phyloP scores from a whole-genome alignment of 2,888 invertebrate species.

The Drosophila setosimentum region DNA sequence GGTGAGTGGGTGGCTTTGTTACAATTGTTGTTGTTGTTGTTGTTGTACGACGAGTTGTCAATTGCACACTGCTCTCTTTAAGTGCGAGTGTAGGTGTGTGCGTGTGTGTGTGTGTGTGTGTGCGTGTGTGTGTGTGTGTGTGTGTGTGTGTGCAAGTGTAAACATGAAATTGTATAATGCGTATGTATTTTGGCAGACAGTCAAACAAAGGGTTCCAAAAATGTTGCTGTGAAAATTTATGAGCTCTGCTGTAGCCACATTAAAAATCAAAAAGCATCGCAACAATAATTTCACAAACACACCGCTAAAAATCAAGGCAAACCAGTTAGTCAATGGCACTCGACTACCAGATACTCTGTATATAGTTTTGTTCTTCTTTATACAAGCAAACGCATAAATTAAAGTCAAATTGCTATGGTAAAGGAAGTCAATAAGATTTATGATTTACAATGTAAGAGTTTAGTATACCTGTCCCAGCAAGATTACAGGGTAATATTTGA shows the following conservation, averaged over 20 bases:
- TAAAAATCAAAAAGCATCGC: constrained; percentile 72
- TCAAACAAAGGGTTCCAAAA: constrained; percentile 52
- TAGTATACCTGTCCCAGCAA: neutral
- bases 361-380: neutral
- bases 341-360: constrained; percentile 5
- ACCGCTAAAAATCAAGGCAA: constrained; percentile 16
- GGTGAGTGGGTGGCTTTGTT: constrained; percentile 3
- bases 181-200: constrained; percentile 45
- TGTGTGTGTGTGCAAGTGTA: constrained; percentile 39
- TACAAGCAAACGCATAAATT: neutral
- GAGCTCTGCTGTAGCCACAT: constrained; percentile 72
- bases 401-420: neutral
- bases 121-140: no score
- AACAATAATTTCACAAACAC: constrained; percentile 30
- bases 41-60: constrained; percentile 66
- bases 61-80: constrained; percentile 54
- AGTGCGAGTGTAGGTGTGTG: constrained; percentile 1
- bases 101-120: constrained; percentile 11
- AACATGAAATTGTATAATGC: constrained; percentile 48
- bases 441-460: neutral
- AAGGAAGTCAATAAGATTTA: no score
- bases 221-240: constrained; percentile 62
- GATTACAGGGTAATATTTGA: constrained; percentile 25
- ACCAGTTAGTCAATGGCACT: neutral
- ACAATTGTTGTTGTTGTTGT: constrained; percentile 8